Evolutionary conservation across 2,888 invertebrate species (phyloP).

Genomic region (Drosophila borborema): DNA sequence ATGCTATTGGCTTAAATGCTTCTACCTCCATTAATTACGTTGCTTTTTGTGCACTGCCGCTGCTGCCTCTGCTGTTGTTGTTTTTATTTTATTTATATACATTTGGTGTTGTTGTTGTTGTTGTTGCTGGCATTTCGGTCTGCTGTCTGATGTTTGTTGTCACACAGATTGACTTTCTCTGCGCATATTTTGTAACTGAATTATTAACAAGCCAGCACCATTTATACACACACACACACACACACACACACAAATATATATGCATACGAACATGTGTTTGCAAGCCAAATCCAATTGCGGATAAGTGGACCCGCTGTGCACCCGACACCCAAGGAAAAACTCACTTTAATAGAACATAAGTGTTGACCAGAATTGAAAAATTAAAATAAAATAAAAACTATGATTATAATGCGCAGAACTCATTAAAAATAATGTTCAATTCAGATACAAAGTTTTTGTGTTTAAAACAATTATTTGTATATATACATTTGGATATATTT

Average conservation of each 20-base stretch:
- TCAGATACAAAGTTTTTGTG: too few relatives aligned
- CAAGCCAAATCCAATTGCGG: slow-evolving; percentile 51
- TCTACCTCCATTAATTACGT: slow-evolving; percentile 84
- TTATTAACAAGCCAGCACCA: slow-evolving; percentile 68
- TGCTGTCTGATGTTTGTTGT: slow-evolving; percentile 71
- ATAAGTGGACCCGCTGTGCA: background rate
- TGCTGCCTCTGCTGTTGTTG: slow-evolving; percentile 18
- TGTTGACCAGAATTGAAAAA: background rate
- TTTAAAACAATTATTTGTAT: too few relatives aligned
- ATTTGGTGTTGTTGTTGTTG: slow-evolving; percentile 19
- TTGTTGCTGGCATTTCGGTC: slow-evolving; percentile 27
- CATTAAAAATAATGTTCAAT: too few relatives aligned
- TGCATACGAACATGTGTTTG: slow-evolving; percentile 4
- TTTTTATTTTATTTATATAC: slow-evolving; percentile 19
- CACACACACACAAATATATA: background rate
- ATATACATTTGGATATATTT: too few relatives aligned
- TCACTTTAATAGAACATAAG: slow-evolving; percentile 1
- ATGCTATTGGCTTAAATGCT: slow-evolving; percentile 85
- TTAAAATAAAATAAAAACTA: background rate
- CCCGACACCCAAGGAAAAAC: background rate
- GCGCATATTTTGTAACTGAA: slow-evolving; percentile 74
- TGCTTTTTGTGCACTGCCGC: slow-evolving; percentile 77
- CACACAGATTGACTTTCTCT: slow-evolving; percentile 76
- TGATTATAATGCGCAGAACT: background rate
- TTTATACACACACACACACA: slow-evolving; percentile 15